A percentile compares a stretch with the other conserved stretches of the same genome.
phyloP scores from a whole-genome alignment of 2,888 invertebrate species.

The Callyntrura guangdongensis region DNA sequence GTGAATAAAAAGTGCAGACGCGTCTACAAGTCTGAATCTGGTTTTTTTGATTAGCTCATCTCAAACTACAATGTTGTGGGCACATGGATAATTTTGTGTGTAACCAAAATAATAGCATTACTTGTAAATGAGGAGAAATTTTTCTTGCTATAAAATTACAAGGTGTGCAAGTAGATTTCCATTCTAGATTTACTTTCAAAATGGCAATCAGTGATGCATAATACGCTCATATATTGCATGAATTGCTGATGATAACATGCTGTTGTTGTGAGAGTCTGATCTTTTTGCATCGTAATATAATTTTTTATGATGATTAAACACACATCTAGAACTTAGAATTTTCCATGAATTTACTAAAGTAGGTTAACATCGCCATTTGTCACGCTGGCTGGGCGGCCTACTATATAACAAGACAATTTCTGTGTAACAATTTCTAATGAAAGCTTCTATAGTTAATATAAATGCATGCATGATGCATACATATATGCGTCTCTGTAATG shows the following conservation, averaged over 20 bases:
- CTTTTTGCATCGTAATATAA: slow-evolving; percentile 49
- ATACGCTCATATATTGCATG: slow-evolving; percentile 6
- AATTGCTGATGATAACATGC: neutral
- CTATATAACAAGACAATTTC: slow-evolving; percentile 36
- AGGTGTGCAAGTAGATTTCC: neutral
- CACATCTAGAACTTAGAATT: slow-evolving; percentile 38
- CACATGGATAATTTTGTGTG: slow-evolving; percentile 66
- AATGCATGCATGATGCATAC: neutral
- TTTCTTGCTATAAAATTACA: slow-evolving; percentile 52
- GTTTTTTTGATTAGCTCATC: too few species aligned
- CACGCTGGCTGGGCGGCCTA: slow-evolving; percentile 75
- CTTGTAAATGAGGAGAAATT: slow-evolving; percentile 68
- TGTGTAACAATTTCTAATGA: neutral
- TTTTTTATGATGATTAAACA: slow-evolving; percentile 24
- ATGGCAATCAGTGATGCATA: slow-evolving; percentile 57
- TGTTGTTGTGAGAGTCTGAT: slow-evolving; percentile 17
- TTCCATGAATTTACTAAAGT: slow-evolving; percentile 78
- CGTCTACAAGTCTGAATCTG: too few species aligned
- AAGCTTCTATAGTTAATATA: neutral
- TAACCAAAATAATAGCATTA: slow-evolving; percentile 50
- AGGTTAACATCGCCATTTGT: slow-evolving; percentile 78
- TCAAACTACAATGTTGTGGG: neutral
- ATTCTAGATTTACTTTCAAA: slow-evolving; percentile 40
- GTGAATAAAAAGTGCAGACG: too few species aligned
- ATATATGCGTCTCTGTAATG: neutral